Conservation (phyloP, 2,888 invertebrate species). For the Petrolisthes cinctipes region DNA sequence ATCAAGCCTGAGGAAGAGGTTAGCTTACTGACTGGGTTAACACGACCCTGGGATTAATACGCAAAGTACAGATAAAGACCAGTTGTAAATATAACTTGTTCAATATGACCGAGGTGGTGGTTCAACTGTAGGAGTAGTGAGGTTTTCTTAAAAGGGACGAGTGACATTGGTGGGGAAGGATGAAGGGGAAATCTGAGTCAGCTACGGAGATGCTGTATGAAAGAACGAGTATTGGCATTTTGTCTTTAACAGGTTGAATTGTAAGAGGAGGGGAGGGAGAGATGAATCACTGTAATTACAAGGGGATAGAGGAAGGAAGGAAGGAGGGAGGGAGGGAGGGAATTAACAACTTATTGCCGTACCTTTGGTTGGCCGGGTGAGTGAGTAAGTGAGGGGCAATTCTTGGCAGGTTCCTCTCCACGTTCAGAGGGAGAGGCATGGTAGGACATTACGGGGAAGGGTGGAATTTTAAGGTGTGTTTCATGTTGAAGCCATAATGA, state of each 20-base stretch:
- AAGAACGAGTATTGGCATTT: no score
- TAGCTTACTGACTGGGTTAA: no score
- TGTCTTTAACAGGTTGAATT: neutral
- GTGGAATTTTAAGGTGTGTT: neutral
- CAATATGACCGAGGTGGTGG: no score
- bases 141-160: no score
- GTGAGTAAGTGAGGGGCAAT: neutral
- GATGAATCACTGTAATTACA: neutral
- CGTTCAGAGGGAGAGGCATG: neutral
- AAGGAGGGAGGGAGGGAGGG: neutral
- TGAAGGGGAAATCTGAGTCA: neutral
- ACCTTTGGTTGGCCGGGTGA: constrained; percentile 8
- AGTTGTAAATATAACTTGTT: no score
- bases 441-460: neutral
- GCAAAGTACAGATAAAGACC: no score
- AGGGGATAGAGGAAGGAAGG: neutral
- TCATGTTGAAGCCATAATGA: no score
- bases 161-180: neutral
- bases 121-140: no score
- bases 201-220: no score
- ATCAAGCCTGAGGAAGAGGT: no score
- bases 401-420: constrained; percentile 3
- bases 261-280: neutral
- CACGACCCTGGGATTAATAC: no score
- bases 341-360: neutral